Percentiles rank a stretch among this genome's conserved stretches.
phyloP scores from a whole-genome alignment of 30 jellyfish, hydroid and myxozoan genomes.

The Pelagia noctiluca region DNA sequence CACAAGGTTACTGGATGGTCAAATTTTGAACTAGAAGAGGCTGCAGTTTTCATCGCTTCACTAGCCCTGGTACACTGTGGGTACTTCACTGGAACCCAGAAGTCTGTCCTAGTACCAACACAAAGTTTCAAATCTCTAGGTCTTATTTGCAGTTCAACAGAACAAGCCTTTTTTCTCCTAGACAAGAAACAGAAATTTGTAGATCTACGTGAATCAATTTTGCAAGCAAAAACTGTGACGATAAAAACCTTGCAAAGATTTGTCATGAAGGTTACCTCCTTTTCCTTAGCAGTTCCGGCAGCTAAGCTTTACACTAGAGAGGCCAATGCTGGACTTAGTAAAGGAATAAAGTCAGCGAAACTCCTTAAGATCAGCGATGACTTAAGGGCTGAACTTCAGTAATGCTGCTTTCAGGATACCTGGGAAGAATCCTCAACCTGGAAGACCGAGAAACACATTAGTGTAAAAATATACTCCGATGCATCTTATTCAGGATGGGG shows the following conservation, averaged over 20 bases:
- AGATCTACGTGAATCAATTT: background rate
- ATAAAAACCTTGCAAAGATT: no score
- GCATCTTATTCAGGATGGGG: background rate
- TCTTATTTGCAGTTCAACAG: background rate
- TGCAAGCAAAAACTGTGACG: background rate
- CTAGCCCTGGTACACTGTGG: background rate
- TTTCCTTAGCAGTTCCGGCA: background rate
- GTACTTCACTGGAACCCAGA: no score
- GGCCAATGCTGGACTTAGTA: background rate
- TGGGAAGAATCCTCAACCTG: background rate
- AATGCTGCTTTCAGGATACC: background rate
- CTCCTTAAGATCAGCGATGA: background rate
- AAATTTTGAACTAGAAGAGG: background rate
- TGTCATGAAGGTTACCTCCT: background rate
- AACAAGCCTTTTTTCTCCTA: no score
- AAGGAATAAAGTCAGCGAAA: no score
- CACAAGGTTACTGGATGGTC: background rate
- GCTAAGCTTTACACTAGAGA: background rate
- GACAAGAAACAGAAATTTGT: background rate
- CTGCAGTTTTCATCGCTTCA: background rate
- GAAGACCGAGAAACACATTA: no score
- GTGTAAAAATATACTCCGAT: background rate
- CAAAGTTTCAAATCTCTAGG: background rate
- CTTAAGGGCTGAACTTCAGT: background rate
- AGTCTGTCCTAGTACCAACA: background rate